These are phyloP conservation scores for Drosophila murphyi DNA, from an alignment of 1,140 invertebrate species.

Conservation along the genomic window DNA sequence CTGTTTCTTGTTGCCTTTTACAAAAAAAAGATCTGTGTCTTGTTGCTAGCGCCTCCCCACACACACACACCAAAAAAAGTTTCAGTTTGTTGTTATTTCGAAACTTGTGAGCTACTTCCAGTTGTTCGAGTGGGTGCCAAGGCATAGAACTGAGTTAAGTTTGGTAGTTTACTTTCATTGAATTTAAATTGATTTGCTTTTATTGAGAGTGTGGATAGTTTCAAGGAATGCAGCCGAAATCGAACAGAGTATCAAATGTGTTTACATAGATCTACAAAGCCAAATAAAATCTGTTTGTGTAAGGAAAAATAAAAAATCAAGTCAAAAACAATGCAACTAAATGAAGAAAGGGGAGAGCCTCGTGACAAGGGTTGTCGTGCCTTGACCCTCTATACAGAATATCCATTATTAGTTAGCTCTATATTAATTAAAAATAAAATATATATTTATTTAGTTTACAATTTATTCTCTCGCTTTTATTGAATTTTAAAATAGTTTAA, in stretches of 20 bases:
- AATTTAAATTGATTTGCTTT: constrained; percentile 49
- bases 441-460: no score
- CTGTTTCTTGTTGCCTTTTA: constrained; percentile 11
- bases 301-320: not conserved
- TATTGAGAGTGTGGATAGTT: not conserved
- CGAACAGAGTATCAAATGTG: constrained; percentile 3
- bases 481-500: not conserved
- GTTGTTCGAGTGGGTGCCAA: not conserved
- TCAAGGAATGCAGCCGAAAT: not conserved
- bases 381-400: no score
- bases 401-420: no score
- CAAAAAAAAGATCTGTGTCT: constrained; percentile 14
- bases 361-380: no score
- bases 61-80: constrained; percentile 1
- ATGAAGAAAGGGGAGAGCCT: no score
- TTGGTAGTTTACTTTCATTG: constrained; percentile 35
- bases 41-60: constrained; percentile 1
- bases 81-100: constrained; percentile 24
- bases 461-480: no score
- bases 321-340: not conserved
- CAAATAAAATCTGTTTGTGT: not conserved
- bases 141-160: constrained; percentile 27
- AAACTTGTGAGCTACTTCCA: constrained; percentile 9
- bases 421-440: no score
- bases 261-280: not conserved